phyloP scores from a whole-genome alignment of 2,888 invertebrate genomes.

The Willowsia nigromaculata region DNA sequence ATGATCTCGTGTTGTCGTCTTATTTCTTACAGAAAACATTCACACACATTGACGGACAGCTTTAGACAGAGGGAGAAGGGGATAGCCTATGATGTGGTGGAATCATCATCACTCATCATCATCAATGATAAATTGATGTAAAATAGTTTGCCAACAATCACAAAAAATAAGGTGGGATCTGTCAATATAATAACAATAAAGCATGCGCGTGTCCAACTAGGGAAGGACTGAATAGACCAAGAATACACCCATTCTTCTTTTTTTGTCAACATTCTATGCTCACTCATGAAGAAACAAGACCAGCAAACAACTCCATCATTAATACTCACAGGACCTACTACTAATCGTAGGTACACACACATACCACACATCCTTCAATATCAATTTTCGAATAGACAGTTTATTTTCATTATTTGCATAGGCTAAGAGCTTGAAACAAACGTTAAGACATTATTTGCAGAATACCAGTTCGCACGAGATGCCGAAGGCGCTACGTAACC shows the following conservation, averaged over 20 bases:
- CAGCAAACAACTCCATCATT: background rate
- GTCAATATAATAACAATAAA: conserved; percentile 67
- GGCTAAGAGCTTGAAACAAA: no score
- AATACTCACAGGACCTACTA: no score
- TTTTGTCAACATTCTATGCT: conserved; percentile 31
- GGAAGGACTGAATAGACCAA: conserved; percentile 53
- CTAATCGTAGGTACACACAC: no score
- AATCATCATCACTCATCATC: conserved; percentile 59
- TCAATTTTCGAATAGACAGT: background rate
- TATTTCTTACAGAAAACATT: background rate
- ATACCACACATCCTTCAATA: background rate
- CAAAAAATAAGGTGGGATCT: conserved; percentile 72
- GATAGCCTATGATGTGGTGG: conserved; percentile 27
- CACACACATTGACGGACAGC: background rate
- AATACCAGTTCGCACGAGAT: background rate
- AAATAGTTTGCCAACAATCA: conserved; percentile 67
- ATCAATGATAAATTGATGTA: conserved; percentile 66
- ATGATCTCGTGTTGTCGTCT: conserved; percentile 26
- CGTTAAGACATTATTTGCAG: background rate
- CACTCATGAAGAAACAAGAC: conserved; percentile 16
- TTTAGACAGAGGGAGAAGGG: background rate
- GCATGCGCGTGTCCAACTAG: conserved; percentile 64
- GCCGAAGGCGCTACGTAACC: background rate
- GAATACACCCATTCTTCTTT: conserved; percentile 67
- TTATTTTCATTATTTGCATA: no score